phyloP scores from a whole-genome alignment of 2,797 vertebrate genomes.

The Gadopsis marmoratus region DNA sequence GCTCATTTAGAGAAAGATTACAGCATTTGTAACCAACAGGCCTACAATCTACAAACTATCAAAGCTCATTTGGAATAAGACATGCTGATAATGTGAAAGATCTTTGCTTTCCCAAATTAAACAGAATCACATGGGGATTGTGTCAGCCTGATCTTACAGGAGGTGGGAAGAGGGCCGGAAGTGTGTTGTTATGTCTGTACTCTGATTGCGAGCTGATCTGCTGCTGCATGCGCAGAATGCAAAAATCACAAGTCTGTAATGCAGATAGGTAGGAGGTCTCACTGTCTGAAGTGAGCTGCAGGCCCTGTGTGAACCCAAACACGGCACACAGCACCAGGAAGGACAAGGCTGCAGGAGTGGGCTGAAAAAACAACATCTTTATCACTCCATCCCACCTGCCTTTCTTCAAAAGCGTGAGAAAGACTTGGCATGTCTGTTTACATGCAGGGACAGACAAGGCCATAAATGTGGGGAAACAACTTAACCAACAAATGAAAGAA shows the following conservation, averaged over 20 bases:
- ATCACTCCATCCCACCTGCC: conserved; percentile 56
- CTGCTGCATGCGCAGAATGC: conserved; percentile 42
- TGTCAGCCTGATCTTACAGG: conserved; percentile 25
- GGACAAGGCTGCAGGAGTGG: conserved; percentile 45
- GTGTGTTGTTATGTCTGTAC: conserved; percentile 72
- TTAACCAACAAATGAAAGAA: conserved; percentile 4
- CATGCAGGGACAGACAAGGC: background rate
- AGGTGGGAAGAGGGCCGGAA: background rate
- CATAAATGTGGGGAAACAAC: conserved; percentile 1
- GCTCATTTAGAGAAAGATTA: conserved; percentile 12
- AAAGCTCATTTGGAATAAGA: background rate
- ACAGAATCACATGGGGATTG: conserved; percentile 27
- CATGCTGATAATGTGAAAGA: conserved; percentile 21
- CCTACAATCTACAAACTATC: conserved; percentile 14
- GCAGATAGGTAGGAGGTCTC: conserved; percentile 53
- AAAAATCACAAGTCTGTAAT: conserved; percentile 48
- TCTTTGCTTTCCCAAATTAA: conserved; percentile 22
- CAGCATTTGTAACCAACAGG: conserved; percentile 7
- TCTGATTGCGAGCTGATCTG: conserved; percentile 58
- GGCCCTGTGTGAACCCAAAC: conserved; percentile 62
- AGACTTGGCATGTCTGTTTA: conserved; percentile 15
- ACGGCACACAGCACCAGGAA: conserved; percentile 51
- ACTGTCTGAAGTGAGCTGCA: conserved; percentile 52
- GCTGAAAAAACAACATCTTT: conserved; percentile 59
- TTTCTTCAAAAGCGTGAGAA: conserved; percentile 56